Conservation (phyloP, 2,797 vertebrate genomes). For the Odontamblyopus rebecca region DNA sequence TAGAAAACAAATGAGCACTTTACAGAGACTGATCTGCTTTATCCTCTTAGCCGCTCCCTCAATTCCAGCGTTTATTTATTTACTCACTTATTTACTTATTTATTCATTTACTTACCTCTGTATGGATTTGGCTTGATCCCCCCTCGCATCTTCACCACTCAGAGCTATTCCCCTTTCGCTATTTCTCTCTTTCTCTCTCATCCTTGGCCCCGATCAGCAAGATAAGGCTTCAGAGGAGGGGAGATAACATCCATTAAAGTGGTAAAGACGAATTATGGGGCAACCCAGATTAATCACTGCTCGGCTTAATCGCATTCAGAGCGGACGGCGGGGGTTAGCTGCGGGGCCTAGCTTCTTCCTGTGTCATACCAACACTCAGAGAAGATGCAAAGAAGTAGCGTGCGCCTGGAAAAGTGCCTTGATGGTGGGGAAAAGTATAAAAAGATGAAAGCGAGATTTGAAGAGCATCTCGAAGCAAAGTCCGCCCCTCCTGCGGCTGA, state of each 20-base stretch:
- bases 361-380: constrained; percentile 60
- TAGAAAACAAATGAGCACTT: constrained; percentile 80
- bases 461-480: constrained; percentile 47
- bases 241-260: constrained; percentile 82
- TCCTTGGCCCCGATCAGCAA: constrained; percentile 75
- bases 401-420: constrained; percentile 46
- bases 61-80: constrained; percentile 70
- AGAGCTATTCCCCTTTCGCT: constrained; percentile 29
- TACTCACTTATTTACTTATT: constrained; percentile 71
- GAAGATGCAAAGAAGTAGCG: constrained; percentile 24
- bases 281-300: constrained; percentile 80
- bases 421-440: constrained; percentile 52
- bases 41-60: constrained; percentile 73
- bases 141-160: constrained; percentile 17
- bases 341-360: constrained; percentile 66
- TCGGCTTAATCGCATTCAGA: constrained; percentile 75
- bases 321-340: constrained; percentile 63
- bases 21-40: constrained; percentile 78
- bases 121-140: constrained; percentile 68
- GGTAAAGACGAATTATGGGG: constrained; percentile 81
- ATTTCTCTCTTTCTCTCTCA: constrained; percentile 44
- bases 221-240: constrained; percentile 79
- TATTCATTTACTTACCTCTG: constrained; percentile 70
- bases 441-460: constrained; percentile 70
- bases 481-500: constrained; percentile 51